Conservation (phyloP, 2,113 vertebrate species). For the Pedionomus torquatus region DNA sequence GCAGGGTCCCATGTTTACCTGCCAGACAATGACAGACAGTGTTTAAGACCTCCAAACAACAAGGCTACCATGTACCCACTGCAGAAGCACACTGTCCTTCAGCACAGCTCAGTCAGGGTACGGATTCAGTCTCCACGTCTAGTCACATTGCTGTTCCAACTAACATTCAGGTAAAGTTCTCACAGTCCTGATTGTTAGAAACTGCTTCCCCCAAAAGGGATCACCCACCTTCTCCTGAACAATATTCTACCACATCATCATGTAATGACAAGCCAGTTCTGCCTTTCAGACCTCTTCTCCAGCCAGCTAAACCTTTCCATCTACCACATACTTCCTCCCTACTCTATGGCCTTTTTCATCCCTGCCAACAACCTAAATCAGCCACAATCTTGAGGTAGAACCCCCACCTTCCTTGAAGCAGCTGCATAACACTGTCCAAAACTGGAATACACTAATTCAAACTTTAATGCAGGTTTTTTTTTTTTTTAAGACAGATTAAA, state of each 20-base stretch:
- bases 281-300: background rate
- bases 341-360: accelerated
- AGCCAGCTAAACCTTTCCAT: background rate
- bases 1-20: background rate
- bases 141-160: background rate
- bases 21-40: background rate
- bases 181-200: background rate
- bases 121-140: background rate
- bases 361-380: background rate
- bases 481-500: background rate
- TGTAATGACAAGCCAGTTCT: background rate
- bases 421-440: background rate
- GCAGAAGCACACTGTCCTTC: background rate
- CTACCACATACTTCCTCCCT: background rate
- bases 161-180: background rate
- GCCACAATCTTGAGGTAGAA: background rate
- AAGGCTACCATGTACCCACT: background rate
- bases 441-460: background rate
- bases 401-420: background rate
- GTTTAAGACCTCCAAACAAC: background rate
- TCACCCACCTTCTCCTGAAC: background rate
- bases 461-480: background rate
- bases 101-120: background rate
- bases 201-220: background rate
- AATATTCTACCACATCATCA: background rate